These are phyloP conservation scores for Emmelina monodactyla DNA, from an alignment of 2,888 invertebrate genomes.

Conservation along the genomic window DNA sequence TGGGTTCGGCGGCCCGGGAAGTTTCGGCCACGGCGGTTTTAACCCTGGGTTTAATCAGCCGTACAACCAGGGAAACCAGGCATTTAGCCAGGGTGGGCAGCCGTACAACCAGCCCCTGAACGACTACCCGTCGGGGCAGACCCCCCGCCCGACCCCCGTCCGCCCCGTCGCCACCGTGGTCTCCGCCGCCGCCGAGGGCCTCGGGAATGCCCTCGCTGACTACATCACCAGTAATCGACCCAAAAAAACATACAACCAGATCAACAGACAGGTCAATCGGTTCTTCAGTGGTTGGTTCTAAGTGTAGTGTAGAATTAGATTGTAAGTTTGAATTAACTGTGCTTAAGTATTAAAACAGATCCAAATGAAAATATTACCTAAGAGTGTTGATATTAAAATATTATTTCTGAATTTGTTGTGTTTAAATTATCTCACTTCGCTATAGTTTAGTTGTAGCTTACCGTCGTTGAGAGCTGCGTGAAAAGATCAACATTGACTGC, in stretches of 20 bases:
- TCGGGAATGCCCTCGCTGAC: conserved; percentile 59
- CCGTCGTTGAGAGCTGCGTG: too few species aligned
- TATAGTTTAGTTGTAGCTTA: too few species aligned
- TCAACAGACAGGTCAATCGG: conserved; percentile 25
- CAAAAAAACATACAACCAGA: conserved; percentile 37
- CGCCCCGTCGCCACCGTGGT: conserved; percentile 40
- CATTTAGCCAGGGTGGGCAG: conserved; percentile 7
- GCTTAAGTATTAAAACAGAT: too few species aligned
- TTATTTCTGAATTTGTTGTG: too few species aligned
- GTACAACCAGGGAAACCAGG: conserved; percentile 8
- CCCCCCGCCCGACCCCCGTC: conserved; percentile 17
- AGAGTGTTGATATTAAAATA: too few species aligned
- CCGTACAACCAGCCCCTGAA: conserved; percentile 3
- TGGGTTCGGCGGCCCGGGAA: conserved; percentile 20
- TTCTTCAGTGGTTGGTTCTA: too few species aligned
- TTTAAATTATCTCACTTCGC: too few species aligned
- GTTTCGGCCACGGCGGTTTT: conserved; percentile 20
- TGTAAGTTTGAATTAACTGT: too few species aligned
- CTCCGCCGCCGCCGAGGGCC: conserved; percentile 55
- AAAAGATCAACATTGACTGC: too few species aligned
- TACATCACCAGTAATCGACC: conserved; percentile 35
- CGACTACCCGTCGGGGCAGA: conserved; percentile 12
- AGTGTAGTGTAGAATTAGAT: too few species aligned
- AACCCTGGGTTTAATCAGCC: conserved; percentile 17
- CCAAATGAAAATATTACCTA: too few species aligned